Evolutionary conservation across 2,113 vertebrate genomes (phyloP).

Genomic region (Arvicanthis niloticus): DNA sequence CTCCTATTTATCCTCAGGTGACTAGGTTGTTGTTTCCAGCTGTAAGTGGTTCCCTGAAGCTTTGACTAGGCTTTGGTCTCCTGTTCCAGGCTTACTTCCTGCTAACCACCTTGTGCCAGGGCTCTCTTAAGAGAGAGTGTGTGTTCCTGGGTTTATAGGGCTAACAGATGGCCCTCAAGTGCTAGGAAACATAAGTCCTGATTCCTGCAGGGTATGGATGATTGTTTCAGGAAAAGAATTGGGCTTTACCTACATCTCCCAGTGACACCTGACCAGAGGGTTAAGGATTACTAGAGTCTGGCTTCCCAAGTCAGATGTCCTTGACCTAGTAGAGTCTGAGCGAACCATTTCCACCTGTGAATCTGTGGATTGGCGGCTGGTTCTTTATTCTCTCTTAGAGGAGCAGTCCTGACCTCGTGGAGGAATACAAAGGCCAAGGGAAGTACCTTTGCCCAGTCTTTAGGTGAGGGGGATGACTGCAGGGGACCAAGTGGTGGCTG

Average conservation of each 20-base stretch:
- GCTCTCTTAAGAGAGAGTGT: neutral
- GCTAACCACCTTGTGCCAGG: neutral
- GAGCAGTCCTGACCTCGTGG: neutral
- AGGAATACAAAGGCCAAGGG: neutral
- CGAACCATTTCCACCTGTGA: neutral
- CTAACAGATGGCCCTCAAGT: neutral
- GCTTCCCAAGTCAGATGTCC: neutral
- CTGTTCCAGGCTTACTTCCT: neutral
- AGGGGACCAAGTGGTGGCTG: too few species aligned
- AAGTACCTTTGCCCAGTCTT: neutral
- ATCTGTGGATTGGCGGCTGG: neutral
- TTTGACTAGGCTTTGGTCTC: neutral
- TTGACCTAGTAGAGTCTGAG: fast-evolving
- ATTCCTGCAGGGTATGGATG: neutral
- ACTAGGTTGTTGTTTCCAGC: neutral
- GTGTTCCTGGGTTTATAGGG: neutral
- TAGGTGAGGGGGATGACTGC: neutral
- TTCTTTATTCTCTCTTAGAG: neutral
- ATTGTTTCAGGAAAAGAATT: neutral
- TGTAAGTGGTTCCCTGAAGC: neutral
- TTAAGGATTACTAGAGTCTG: neutral
- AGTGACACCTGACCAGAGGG: neutral
- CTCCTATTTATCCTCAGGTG: neutral
- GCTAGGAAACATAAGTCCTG: neutral
- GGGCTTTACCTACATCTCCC: neutral